phyloP scores from a whole-genome alignment of 1,140 invertebrate species.

The Pissodes strobi region DNA sequence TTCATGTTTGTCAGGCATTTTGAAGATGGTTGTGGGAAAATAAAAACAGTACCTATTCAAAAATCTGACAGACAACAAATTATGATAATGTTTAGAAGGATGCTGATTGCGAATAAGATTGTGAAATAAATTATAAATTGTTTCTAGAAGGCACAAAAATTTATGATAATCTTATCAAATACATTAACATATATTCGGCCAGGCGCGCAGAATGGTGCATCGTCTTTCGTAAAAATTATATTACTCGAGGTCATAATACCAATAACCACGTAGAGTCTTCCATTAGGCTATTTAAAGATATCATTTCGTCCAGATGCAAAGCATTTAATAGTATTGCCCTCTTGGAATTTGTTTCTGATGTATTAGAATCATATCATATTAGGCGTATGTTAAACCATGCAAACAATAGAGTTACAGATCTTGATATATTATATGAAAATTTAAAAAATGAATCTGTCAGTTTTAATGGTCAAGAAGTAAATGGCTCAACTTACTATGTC shows the following conservation, averaged over 20 bases:
- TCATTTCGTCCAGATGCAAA: conserved; percentile 21
- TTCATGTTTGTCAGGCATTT: too few relatives aligned
- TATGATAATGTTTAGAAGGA: conserved; percentile 17
- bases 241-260: conserved; percentile 19
- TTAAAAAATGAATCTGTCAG: background rate
- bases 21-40: too few relatives aligned
- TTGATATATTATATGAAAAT: conserved; percentile 15
- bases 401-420: conserved; percentile 9
- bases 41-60: conserved; percentile 18
- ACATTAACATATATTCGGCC: conserved; percentile 3
- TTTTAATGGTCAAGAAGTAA: background rate
- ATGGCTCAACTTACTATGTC: background rate
- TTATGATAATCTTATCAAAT: background rate
- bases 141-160: conserved; percentile 6
- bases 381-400: conserved; percentile 1
- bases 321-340: conserved; percentile 20
- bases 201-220: conserved; percentile 6
- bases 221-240: conserved; percentile 1
- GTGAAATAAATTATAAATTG: conserved; percentile 2
- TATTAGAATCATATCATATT: conserved; percentile 30
- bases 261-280: conserved; percentile 26
- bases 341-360: conserved; percentile 6
- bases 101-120: background rate
- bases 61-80: too few relatives aligned
- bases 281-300: conserved; percentile 26